These are phyloP conservation scores for Anticlea derivata DNA, from an alignment of 2,888 invertebrate genomes.

Conservation along the genomic window DNA sequence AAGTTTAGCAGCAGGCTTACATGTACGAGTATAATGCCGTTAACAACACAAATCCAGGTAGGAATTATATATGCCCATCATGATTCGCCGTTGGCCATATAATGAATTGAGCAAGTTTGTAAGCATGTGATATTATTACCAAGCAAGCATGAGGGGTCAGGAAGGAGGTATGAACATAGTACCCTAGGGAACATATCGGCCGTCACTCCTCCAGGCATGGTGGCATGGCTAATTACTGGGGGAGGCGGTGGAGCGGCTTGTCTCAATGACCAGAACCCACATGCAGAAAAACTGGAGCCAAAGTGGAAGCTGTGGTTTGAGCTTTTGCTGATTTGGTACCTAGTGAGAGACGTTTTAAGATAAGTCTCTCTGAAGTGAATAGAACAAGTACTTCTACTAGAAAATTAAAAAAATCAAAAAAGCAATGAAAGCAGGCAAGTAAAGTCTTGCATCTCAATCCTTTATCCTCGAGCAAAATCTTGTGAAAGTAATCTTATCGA, in stretches of 20 bases:
- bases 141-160: conserved; percentile 20
- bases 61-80: neutral
- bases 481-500: conserved; percentile 16
- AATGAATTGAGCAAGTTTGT: conserved; percentile 18
- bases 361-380: no score
- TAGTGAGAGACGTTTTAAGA: no score
- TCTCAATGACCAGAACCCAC: conserved; percentile 31
- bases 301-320: conserved; percentile 8
- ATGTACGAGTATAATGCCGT: no score
- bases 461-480: conserved; percentile 11
- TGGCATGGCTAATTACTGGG: conserved; percentile 53
- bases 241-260: conserved; percentile 37
- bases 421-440: no score
- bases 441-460: neutral
- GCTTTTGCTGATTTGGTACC: no score
- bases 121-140: conserved; percentile 23
- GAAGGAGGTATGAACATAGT: conserved; percentile 26
- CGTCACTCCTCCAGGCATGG: conserved; percentile 34
- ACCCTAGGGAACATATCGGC: conserved; percentile 40
- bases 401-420: neutral
- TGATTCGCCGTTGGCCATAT: neutral
- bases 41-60: no score
- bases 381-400: neutral
- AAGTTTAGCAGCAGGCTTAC: neutral
- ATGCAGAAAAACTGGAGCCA: conserved; percentile 27